Conservation (phyloP, 2,113 vertebrate genomes). For the Centropristis striata region DNA sequence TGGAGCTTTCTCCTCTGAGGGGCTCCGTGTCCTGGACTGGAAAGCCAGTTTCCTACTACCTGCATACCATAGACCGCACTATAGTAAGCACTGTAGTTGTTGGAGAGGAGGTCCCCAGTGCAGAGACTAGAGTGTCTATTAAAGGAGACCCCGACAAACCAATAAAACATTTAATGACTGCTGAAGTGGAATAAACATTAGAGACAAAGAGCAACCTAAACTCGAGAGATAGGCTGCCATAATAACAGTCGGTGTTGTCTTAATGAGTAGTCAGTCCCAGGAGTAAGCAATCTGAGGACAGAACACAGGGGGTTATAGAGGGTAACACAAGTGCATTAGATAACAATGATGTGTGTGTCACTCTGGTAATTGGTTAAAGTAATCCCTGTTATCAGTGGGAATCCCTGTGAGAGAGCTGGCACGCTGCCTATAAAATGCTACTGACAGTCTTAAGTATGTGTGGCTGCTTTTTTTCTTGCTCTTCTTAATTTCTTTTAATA, state of each 20-base stretch:
- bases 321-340: neutral
- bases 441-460: neutral
- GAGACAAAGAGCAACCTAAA: constrained; percentile 14
- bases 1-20: constrained; percentile 97
- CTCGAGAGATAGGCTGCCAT: neutral
- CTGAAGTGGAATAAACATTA: constrained; percentile 5
- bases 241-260: constrained; percentile 33
- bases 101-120: neutral
- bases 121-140: neutral
- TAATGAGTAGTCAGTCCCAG: constrained; percentile 42
- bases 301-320: constrained; percentile 1
- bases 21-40: constrained; percentile 99
- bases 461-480: neutral
- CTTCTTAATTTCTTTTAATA: neutral
- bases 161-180: constrained; percentile 14
- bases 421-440: constrained; percentile 3
- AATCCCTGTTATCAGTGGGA: constrained; percentile 28
- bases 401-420: constrained; percentile 5
- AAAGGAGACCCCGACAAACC: neutral
- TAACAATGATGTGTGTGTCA: constrained; percentile 18
- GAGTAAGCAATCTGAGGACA: constrained; percentile 22
- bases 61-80: constrained; percentile 99
- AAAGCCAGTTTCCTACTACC: constrained; percentile 99
- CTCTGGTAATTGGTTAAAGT: constrained; percentile 23
- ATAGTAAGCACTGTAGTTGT: constrained; percentile 90